Conservation (phyloP, 2,888 invertebrate genomes). For the Nemurella pictetii region DNA sequence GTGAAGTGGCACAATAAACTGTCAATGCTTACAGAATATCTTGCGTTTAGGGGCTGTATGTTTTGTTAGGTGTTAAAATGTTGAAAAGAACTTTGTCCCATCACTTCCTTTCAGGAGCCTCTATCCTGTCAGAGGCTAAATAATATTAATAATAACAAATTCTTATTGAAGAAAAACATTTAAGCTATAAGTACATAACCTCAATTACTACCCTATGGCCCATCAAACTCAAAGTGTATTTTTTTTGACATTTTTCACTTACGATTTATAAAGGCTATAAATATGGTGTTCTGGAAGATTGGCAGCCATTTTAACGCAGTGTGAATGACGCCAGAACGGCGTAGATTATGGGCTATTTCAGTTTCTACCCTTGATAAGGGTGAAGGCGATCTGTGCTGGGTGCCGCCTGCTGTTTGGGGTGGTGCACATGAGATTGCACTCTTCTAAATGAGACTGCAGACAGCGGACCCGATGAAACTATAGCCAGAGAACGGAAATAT, state of each 20-base stretch:
- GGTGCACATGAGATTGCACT: conserved; percentile 15
- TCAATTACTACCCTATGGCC: background rate
- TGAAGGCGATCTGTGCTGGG: background rate
- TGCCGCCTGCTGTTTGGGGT: background rate
- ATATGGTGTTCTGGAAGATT: conserved; percentile 17
- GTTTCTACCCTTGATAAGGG: background rate
- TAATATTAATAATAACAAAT: conserved; percentile 17
- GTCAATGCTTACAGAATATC: background rate
- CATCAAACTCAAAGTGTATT: background rate
- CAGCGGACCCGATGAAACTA: no score
- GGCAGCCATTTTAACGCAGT: conserved; percentile 18
- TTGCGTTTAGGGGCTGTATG: background rate
- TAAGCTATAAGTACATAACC: background rate
- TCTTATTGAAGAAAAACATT: background rate
- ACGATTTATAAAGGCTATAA: conserved; percentile 9
- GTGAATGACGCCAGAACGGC: background rate
- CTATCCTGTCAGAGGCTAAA: background rate
- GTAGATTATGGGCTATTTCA: conserved; percentile 19
- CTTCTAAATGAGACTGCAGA: conserved; percentile 22
- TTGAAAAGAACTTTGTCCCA: background rate
- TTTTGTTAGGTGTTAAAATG: background rate
- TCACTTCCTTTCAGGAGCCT: background rate
- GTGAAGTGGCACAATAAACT: background rate
- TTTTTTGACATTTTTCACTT: background rate
- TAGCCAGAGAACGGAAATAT: no score